Evolutionary conservation across 1,140 invertebrate genomes (phyloP), one percentile per base, ranked within the genome.

Genomic region (Dryas iulia): DNA sequence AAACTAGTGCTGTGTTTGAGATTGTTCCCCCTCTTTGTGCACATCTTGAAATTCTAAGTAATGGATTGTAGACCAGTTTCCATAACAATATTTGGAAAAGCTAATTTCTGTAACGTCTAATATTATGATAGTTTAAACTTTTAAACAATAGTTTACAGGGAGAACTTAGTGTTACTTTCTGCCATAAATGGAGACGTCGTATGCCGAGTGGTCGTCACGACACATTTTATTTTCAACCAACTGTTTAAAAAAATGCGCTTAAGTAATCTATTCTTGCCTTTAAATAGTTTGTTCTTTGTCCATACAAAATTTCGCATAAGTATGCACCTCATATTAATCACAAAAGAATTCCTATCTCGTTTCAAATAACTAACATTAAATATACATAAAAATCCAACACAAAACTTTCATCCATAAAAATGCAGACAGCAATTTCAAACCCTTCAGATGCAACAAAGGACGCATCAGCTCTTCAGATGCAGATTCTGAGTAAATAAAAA

Each of bases 401-500:
- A 21, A 47, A 47, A 47, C 39, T 47, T 47, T 47, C 18, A 47
- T 47, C 18, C 14, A 47, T 47, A 47, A 47, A 47, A 47, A 47
- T 47, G 39, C 39, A 21, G 39, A 47, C 39, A 47, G 39, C 39
- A 47, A 47, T 47, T 47, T 47, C 39, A 47, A 47, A 47, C 39
- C 39, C 39, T 47, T 47, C 39, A 47, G 14, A 47, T 18, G 39
- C 39, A 60, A 60, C 39, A 53, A 62, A 53, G 14, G n/a, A 53
- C 28, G 59, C 59, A 53, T 62, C 59, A 62, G 21, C 28, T 62
- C 33, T 35, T 39, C 59, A 52, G 25, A 53, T 53, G 59, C 59
- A 62, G 39, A 53, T 62, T 62, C 25, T 26, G 39, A 30, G 59
- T 26, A 62, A 62, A 62, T 53, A 62, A 26, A 35, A 62, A 26